Conservation (phyloP, 2,888 invertebrate species). For the Drosophila algonquin region DNA sequence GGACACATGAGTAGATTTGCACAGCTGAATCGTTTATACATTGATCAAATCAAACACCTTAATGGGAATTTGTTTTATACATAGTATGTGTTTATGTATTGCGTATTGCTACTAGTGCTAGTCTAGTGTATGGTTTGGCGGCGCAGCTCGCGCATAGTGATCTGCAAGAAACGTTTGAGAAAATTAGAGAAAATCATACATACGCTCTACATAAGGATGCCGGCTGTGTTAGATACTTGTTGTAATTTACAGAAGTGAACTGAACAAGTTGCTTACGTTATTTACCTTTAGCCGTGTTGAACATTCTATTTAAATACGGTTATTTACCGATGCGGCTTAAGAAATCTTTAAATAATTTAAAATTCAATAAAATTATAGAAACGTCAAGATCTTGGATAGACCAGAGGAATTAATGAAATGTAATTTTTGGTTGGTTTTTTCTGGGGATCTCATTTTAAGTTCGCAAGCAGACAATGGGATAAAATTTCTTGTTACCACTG, state of each 20-base stretch:
- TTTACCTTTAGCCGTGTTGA: slow-evolving; percentile 63
- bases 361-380: slow-evolving; percentile 43
- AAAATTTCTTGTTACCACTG: slow-evolving; percentile 6
- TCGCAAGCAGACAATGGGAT: slow-evolving; percentile 16
- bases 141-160: slow-evolving; percentile 70
- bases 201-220: background rate
- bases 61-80: too few relatives aligned
- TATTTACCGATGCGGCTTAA: slow-evolving; percentile 55
- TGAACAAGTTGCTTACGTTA: slow-evolving; percentile 54
- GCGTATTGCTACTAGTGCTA: background rate
- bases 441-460: slow-evolving; percentile 8
- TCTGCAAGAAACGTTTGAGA: slow-evolving; percentile 52
- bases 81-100: too few relatives aligned
- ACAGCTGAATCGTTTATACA: too few relatives aligned
- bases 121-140: slow-evolving; percentile 46
- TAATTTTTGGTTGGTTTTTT: background rate
- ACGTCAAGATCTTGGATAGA: slow-evolving; percentile 9
- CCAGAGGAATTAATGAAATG: slow-evolving; percentile 14
- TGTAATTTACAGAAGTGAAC: slow-evolving; percentile 42
- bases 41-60: too few relatives aligned
- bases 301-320: slow-evolving; percentile 42
- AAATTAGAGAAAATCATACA: slow-evolving; percentile 8
- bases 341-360: slow-evolving; percentile 59
- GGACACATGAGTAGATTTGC: too few relatives aligned
- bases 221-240: slow-evolving; percentile 51